Base-by-base conservation (phyloP, 2,113 vertebrate species). In the Hirundichthys speculiger region DNA sequence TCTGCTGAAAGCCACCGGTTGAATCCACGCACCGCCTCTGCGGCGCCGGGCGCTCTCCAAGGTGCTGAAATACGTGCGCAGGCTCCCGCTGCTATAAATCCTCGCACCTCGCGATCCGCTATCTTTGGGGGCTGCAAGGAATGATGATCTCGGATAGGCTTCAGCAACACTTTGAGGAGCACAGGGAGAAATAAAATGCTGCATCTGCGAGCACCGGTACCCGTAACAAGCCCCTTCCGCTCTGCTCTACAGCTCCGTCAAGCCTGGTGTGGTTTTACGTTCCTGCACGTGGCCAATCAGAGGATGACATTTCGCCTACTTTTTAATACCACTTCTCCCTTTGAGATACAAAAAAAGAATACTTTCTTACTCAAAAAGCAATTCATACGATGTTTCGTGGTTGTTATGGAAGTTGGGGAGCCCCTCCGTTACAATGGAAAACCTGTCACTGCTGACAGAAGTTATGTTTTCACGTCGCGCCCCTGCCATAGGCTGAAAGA, bases 1-100 rank as follows among this genome's bases (percentile, higher is more conserved):
- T 68, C 20, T 38, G 19, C 48, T 41, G 13, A 25, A 74, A 86
- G 81, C 88, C 88, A 91, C 88, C 86, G 88, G 89, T 91, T 91
- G 89, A 91, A 88, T 89, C 76, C 83, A 50, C 79, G 49, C 83
- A 52, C 68, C 41, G 66, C 66, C 87, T 80, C 82, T 87, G 88
- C 86, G 75, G 86, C 64, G 79, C 48, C 57, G 64, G 13, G 84
- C 75, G 81, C 83, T 88, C 79, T 79, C 84, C 88, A 59, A 50
- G 60, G 87, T 89, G 73, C 87, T 89, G 86, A 75, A 64, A 64
- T 57, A 80, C 71, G 75, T 6, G 77, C 66, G 67, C 65, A 63
- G 64, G 70, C 69, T 63, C 60, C 46, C 38, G 42, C 70, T 48
- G 27, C 50, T 16, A 34, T 49, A 39, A 57, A 42, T 64, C 54